These are phyloP conservation scores for Myrmophylax atrothorax DNA, from an alignment of 2,113 vertebrate genomes.

Conservation along the genomic window DNA sequence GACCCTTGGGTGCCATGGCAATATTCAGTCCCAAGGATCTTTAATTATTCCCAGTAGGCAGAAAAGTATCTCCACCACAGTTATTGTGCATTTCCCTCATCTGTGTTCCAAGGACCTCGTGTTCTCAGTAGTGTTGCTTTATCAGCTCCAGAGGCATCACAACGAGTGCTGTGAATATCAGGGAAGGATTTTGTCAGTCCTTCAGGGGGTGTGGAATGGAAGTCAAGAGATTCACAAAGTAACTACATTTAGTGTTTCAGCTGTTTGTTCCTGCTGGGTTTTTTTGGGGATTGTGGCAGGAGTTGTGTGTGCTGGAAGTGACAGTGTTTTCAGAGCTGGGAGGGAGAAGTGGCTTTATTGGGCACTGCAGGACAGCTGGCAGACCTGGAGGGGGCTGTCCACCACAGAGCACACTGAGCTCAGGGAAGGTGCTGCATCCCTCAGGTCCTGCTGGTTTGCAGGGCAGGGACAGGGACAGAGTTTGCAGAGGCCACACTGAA, in stretches of 20 bases:
- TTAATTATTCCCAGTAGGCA: not conserved
- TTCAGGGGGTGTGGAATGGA: not conserved
- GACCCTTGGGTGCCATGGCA: fast-evolving
- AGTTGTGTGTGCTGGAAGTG: constrained; percentile 36
- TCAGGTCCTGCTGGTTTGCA: not conserved
- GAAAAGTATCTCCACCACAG: not conserved
- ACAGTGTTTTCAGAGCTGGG: constrained; percentile 7
- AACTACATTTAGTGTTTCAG: not conserved
- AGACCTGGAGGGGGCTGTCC: not conserved
- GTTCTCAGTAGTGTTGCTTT: not conserved
- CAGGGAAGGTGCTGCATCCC: not conserved
- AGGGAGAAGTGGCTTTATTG: constrained; percentile 5
- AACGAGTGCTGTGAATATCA: not conserved
- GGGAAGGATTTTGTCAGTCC: not conserved
- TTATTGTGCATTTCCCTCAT: not conserved
- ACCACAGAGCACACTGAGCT: not conserved
- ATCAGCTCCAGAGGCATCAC: not conserved
- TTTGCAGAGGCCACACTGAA: not conserved
- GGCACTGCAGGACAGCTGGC: not conserved
- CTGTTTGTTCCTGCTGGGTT: constrained; percentile 13
- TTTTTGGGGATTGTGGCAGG: not conserved
- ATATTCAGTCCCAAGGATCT: not conserved
- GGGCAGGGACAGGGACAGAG: not conserved
- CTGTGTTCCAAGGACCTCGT: not conserved
- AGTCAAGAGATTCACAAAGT: not conserved